Evolutionary conservation across 2,113 vertebrate species (phyloP).

Genomic region (Oryzias celebensis): DNA sequence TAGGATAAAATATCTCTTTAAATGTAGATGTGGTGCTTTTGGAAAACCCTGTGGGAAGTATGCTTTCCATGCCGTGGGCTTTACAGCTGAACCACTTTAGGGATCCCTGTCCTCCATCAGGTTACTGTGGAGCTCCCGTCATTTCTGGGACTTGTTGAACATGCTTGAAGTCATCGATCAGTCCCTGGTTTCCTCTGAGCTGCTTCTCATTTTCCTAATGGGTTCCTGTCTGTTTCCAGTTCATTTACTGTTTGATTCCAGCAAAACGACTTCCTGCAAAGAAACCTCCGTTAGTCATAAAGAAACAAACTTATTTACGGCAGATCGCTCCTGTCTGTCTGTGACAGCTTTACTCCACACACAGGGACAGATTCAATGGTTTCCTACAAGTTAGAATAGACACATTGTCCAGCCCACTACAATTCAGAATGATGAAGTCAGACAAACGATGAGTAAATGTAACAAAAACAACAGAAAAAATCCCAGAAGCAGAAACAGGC

Average conservation of each 20-base stretch:
- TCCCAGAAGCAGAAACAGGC: too few relatives aligned
- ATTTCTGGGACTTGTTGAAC: neutral
- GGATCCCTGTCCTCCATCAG: neutral
- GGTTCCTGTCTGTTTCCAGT: neutral
- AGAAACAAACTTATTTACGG: too few relatives aligned
- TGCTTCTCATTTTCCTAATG: neutral
- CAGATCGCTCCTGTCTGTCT: too few relatives aligned
- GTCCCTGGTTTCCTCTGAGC: conserved; percentile 1
- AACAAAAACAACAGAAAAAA: too few relatives aligned
- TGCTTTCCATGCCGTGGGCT: neutral
- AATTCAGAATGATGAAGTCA: too few relatives aligned
- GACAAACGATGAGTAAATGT: too few relatives aligned
- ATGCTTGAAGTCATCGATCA: neutral
- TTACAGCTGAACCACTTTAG: neutral
- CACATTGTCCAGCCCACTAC: too few relatives aligned
- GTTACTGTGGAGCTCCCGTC: neutral
- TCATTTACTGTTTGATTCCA: conserved; percentile 1
- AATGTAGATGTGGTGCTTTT: neutral
- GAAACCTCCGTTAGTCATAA: too few relatives aligned
- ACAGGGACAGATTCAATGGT: too few relatives aligned
- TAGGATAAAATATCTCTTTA: neutral
- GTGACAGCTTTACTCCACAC: too few relatives aligned
- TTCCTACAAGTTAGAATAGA: too few relatives aligned
- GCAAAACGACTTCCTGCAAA: neutral
- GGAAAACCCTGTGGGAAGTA: conserved; percentile 5